Conservation (phyloP, 2,797 vertebrate species). For the Etheostoma nigrum region DNA sequence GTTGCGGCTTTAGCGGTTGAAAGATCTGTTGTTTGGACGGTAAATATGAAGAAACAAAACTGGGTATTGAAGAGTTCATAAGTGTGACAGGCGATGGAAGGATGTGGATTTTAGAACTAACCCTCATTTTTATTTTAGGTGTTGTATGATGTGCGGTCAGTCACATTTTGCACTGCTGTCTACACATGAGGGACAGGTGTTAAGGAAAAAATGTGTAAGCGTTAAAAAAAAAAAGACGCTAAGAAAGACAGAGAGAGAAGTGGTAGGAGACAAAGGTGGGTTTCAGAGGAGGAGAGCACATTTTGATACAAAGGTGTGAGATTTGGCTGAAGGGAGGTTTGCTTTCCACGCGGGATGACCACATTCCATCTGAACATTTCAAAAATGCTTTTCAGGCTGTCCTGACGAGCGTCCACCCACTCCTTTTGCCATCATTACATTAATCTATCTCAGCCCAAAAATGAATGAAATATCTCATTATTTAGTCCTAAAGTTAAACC, state of each 20-base stretch:
- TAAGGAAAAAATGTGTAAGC: constrained; percentile 13
- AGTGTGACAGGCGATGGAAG: constrained; percentile 49
- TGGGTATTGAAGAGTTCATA: constrained; percentile 18
- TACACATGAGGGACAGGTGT: constrained; percentile 1
- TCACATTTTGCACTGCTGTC: constrained; percentile 18
- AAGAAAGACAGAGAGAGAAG: constrained; percentile 8
- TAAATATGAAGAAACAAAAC: constrained; percentile 20
- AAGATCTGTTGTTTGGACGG: constrained; percentile 23
- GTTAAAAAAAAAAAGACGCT: background rate
- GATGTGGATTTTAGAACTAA: constrained; percentile 61
- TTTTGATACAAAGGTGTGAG: constrained; percentile 75
- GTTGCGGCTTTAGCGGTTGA: constrained; percentile 17
- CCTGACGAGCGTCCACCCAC: background rate
- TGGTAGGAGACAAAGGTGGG: constrained; percentile 41
- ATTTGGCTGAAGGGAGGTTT: constrained; percentile 69
- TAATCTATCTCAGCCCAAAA: constrained; percentile 21
- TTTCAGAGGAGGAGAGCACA: constrained; percentile 61
- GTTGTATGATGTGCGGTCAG: background rate
- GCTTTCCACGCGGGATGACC: constrained; percentile 68
- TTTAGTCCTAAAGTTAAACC: background rate
- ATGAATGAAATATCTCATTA: constrained; percentile 5
- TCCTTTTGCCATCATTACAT: constrained; percentile 31
- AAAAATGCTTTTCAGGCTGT: constrained; percentile 59
- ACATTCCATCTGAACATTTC: constrained; percentile 74
- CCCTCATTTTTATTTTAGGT: constrained; percentile 6